Conservation (phyloP, 1,140 invertebrate species). For the Rhysida immarginata region DNA sequence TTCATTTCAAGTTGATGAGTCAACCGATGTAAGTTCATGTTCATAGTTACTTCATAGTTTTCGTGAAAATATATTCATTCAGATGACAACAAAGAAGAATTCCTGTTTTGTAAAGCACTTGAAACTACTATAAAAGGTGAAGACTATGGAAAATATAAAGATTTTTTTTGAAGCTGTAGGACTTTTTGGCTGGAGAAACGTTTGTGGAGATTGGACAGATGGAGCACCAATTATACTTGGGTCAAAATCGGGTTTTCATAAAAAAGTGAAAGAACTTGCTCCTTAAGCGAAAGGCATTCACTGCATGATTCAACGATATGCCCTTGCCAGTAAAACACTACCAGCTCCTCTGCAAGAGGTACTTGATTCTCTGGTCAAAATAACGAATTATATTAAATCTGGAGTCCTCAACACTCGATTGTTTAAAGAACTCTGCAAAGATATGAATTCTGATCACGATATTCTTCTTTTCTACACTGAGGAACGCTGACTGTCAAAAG, state of each 20-base stretch:
- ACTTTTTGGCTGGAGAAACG: neutral
- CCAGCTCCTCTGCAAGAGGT: constrained; percentile 18
- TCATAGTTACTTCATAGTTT: neutral
- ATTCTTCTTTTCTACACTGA: constrained; percentile 15
- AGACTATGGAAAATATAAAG: neutral
- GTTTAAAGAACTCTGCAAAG: constrained; percentile 16
- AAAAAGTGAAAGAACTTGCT: constrained; percentile 9
- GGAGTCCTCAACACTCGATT: constrained; percentile 12
- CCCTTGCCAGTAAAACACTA: constrained; percentile 10
- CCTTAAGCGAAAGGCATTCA: constrained; percentile 10
- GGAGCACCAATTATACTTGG: neutral
- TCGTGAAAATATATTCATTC: constrained; percentile 12
- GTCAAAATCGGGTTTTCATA: constrained; percentile 12
- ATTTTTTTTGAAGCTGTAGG: neutral
- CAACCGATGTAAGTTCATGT: neutral
- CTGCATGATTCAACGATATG: constrained; percentile 11
- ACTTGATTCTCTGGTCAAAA: constrained; percentile 14
- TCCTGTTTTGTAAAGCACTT: neutral
- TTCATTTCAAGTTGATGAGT: constrained; percentile 10
- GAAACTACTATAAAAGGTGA: neutral
- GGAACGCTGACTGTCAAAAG: constrained; percentile 15
- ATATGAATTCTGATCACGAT: constrained; percentile 15
- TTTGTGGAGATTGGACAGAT: neutral
- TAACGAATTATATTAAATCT: constrained; percentile 16
- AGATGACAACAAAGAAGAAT: constrained; percentile 8